Conservation (phyloP, 2,113 vertebrate species). For the Gobiocypris rarus region DNA sequence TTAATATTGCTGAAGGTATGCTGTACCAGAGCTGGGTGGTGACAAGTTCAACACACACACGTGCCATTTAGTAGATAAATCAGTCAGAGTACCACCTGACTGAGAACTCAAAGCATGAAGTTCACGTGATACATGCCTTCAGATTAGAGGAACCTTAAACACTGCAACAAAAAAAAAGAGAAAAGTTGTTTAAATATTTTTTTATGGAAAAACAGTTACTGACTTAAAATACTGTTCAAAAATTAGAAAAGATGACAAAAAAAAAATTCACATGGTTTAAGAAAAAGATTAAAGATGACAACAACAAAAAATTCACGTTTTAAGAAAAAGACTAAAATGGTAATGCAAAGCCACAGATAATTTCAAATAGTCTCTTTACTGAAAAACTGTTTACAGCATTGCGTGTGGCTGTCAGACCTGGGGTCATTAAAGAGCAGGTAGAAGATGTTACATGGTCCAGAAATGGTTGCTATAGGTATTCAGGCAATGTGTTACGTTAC, state of each 20-base stretch:
- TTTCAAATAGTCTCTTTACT: neutral
- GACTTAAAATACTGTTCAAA: neutral
- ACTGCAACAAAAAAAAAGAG: neutral
- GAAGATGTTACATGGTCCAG: neutral
- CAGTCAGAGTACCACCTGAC: constrained; percentile 29
- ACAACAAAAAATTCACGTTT: too few species aligned
- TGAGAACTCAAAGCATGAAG: constrained; percentile 22
- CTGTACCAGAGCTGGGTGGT: constrained; percentile 3
- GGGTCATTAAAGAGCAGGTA: neutral
- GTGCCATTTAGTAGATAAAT: constrained; percentile 33
- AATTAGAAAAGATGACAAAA: neutral
- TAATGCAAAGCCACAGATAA: neutral
- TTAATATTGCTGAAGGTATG: constrained; percentile 35
- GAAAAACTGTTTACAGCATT: neutral
- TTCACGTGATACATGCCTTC: constrained; percentile 27
- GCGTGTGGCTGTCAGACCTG: constrained; percentile 6
- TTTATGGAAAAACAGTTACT: neutral
- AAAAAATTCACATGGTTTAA: too few species aligned
- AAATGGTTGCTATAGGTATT: constrained; percentile 27
- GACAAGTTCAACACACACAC: constrained; percentile 34
- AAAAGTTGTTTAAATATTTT: neutral
- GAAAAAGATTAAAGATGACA: too few species aligned
- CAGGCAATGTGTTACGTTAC: constrained; percentile 33
- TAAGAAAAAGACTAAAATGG: neutral
- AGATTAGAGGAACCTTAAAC: constrained; percentile 1